phyloP scores from a whole-genome alignment of 2,113 vertebrate species.

The Macquaria ambigua region DNA sequence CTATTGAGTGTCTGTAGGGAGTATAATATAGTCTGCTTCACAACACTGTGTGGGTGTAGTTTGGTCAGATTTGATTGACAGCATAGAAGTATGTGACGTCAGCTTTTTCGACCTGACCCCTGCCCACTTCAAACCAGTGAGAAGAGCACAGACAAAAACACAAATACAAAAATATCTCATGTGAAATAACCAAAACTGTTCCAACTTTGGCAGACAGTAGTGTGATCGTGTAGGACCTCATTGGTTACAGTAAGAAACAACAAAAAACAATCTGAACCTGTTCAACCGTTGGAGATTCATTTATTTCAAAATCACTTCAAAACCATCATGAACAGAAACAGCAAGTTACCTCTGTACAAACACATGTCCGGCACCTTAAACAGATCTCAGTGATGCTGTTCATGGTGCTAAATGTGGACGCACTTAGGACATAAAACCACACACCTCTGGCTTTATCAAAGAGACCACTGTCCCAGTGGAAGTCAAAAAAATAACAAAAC shows the following conservation, averaged over 20 bases:
- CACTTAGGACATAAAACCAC: constrained; percentile 40
- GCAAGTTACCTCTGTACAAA: constrained; percentile 72
- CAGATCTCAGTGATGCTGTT: constrained; percentile 51
- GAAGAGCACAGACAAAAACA: too few species aligned
- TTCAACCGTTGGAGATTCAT: constrained; percentile 59
- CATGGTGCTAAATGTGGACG: constrained; percentile 61
- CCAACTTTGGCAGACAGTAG: neutral
- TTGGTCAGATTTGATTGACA: neutral
- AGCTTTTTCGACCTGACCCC: neutral
- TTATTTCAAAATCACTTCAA: constrained; percentile 79
- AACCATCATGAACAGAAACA: constrained; percentile 63
- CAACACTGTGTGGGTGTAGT: neutral
- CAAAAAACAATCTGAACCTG: constrained; percentile 23
- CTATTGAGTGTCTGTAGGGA: neutral
- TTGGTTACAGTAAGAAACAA: neutral
- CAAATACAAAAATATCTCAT: too few species aligned
- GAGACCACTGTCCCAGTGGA: constrained; percentile 39
- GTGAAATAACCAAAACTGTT: neutral
- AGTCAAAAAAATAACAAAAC: constrained; percentile 14
- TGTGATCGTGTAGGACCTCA: neutral
- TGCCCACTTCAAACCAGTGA: too few species aligned
- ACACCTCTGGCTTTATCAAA: constrained; percentile 33
- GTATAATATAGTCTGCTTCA: neutral
- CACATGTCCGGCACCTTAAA: constrained; percentile 58
- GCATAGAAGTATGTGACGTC: neutral